Conservation (phyloP, 2,113 vertebrate genomes). For the Rhinolophus sinicus region DNA sequence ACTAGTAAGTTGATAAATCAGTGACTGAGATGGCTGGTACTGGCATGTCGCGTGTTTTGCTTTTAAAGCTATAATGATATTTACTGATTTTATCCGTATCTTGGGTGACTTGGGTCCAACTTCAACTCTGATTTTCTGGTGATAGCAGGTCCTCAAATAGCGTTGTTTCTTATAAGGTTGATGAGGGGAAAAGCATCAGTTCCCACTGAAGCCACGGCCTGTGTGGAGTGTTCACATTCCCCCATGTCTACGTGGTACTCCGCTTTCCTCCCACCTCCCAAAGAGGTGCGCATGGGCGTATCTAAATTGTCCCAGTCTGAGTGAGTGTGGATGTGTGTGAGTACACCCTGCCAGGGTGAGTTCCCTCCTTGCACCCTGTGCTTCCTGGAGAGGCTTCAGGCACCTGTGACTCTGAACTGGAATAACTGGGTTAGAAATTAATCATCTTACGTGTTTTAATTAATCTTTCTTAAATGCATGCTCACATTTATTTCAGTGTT, state of each 20-base stretch:
- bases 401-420: neutral
- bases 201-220: neutral
- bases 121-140: slow-evolving; percentile 36
- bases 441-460: neutral
- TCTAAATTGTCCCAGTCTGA: neutral
- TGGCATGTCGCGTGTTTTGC: neutral
- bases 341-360: no score
- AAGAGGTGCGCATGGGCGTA: neutral
- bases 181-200: neutral
- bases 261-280: neutral
- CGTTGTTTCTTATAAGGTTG: neutral
- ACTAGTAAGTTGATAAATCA: neutral
- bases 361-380: neutral
- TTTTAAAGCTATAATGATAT: slow-evolving; percentile 20
- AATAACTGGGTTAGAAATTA: neutral
- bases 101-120: slow-evolving; percentile 29
- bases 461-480: neutral
- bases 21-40: neutral
- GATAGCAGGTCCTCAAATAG: neutral
- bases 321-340: neutral
- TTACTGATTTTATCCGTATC: slow-evolving; percentile 27
- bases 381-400: neutral
- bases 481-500: neutral
- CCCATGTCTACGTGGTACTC: neutral
- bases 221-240: neutral